Base-by-base conservation (phyloP, 2,888 invertebrate genomes). In the Metopia argyrocephala region DNA sequence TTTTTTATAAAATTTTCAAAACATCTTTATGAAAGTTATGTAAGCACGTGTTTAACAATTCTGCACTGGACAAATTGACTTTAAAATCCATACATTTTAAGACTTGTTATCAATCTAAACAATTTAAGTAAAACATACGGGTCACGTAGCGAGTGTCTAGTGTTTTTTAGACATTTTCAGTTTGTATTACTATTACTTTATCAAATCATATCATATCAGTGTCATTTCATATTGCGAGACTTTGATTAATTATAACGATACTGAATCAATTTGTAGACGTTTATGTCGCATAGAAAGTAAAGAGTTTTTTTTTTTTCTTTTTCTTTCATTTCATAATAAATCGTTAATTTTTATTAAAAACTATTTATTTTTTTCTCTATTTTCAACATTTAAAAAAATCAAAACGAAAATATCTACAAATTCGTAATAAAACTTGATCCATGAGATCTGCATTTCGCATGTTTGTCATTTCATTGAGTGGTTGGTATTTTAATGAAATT, bases 401-500 rank as follows among this genome's bases (percentile, higher is more conserved):
- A 56, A 25, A 21, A 46, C 20, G n/a, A 28, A 20, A 46, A 5
- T 23, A 5, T 15, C 0, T 54, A 18, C n/a, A 23, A 45, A 45
- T 23, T 15, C 1, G 3, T 21, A 56, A n/a, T n/a, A n/a, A 38
- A 75, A 74, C 66, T 57, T 50, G 65, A 66, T 59, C 27, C 1
- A 28, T 27, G 46, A 54, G 68, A 15, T 38, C 38, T 38, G 12
- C 15, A 12, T 38, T 52, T 61, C 46, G 61, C 76, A 54, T 69
- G 45, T 50, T 59, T 56, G 46, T 27, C 54, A 69, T 23, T 56
- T 48, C 20, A 66, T 18, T 27, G 5, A 23, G 15, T 45, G n/a
- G 52, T 27, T 46, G 61, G 54, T 28, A 61, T 68, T 76, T 68
- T 46, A 69, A 48, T 28, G 68, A 75, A 76, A 76, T 76, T 48